Conservation (phyloP, 2,113 vertebrate genomes). For the Psophia crepitans region DNA sequence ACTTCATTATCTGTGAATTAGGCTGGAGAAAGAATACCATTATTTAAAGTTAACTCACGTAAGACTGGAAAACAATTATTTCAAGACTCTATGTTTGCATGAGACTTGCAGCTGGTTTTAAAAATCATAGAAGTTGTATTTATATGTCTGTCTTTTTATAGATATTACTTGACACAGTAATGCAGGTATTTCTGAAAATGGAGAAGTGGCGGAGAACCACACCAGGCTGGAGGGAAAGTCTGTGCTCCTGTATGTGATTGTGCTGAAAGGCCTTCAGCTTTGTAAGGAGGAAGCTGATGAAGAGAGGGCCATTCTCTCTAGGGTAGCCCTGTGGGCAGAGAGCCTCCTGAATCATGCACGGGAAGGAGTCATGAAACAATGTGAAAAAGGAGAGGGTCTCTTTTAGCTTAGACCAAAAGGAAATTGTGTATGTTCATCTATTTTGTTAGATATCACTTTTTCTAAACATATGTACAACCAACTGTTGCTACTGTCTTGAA, state of each 20-base stretch:
- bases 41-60: background rate
- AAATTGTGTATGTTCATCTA: background rate
- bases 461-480: background rate
- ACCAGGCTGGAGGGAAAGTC: background rate
- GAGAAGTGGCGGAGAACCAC: background rate
- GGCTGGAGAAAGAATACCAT: background rate
- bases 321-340: too few species aligned
- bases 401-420: background rate
- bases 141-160: accelerated
- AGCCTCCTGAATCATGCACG: too few species aligned
- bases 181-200: background rate
- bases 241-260: accelerated
- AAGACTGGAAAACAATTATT: background rate
- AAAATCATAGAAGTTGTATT: background rate
- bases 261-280: background rate
- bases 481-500: background rate
- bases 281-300: background rate
- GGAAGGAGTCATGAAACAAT: background rate
- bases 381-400: background rate
- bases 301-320: background rate
- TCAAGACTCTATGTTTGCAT: background rate
- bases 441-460: background rate
- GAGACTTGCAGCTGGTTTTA: background rate
- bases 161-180: background rate
- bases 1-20: background rate